A percentile compares a stretch with the other conserved stretches of the same genome.
These are phyloP conservation scores for Daphoenositta chrysoptera DNA, from an alignment of 2,113 vertebrate genomes.

Conservation along the genomic window DNA sequence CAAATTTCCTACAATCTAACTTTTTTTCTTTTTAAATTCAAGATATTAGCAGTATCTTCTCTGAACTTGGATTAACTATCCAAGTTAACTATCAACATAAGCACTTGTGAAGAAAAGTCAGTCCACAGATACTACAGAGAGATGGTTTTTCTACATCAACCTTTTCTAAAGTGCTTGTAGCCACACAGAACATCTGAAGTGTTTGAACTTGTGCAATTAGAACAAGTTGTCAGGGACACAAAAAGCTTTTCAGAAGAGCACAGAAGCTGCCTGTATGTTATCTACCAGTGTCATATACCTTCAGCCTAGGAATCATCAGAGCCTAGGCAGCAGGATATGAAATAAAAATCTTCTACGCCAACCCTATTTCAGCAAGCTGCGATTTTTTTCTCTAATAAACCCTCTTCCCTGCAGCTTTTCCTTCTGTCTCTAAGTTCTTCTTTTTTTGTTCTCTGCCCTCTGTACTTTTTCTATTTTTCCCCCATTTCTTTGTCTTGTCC, in stretches of 20 bases:
- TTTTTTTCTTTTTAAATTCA: background rate
- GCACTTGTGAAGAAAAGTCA: slow-evolving; percentile 42
- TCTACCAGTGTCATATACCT: slow-evolving; percentile 62
- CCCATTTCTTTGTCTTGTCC: slow-evolving; percentile 25
- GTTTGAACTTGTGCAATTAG: slow-evolving; percentile 73
- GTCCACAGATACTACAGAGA: slow-evolving; percentile 7
- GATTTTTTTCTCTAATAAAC: slow-evolving; percentile 61
- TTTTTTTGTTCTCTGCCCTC: slow-evolving; percentile 50
- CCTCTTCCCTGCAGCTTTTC: slow-evolving; percentile 67
- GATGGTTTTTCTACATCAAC: slow-evolving; percentile 59
- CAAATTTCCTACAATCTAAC: background rate
- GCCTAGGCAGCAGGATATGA: slow-evolving; percentile 62
- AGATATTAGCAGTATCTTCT: background rate
- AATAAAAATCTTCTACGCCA: slow-evolving; percentile 60
- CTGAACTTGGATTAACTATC: background rate
- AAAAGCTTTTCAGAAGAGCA: slow-evolving; percentile 70
- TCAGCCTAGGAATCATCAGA: slow-evolving; percentile 65
- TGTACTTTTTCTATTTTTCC: slow-evolving; percentile 34
- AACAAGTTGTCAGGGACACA: slow-evolving; percentile 73
- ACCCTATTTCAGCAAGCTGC: slow-evolving; percentile 53
- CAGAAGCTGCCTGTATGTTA: slow-evolving; percentile 62
- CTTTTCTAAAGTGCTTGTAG: slow-evolving; percentile 61
- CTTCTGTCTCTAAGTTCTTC: slow-evolving; percentile 61
- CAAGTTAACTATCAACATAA: slow-evolving; percentile 17
- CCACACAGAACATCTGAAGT: slow-evolving; percentile 59